phyloP scores from a whole-genome alignment of 2,113 vertebrate genomes.

The Spermophilus dauricus region DNA sequence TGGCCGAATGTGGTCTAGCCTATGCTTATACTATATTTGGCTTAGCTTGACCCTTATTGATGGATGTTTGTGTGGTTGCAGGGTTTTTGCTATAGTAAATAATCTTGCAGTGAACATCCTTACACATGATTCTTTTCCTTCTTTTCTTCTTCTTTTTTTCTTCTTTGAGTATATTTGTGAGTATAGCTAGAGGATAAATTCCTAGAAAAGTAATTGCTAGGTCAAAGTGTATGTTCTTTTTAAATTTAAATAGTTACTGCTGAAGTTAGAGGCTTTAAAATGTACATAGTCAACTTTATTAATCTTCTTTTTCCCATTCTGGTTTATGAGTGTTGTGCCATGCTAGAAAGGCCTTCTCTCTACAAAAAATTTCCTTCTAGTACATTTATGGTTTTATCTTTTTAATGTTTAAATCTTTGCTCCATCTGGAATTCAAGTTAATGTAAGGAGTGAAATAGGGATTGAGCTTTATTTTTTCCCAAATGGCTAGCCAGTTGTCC shows the following conservation, averaged over 20 bases:
- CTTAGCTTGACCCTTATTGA: background rate
- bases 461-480: slow-evolving; percentile 66
- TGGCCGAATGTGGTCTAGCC: background rate
- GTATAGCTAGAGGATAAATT: slow-evolving; percentile 36
- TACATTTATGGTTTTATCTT: slow-evolving; percentile 68
- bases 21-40: background rate
- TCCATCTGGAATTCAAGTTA: slow-evolving; percentile 69
- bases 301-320: slow-evolving; percentile 46
- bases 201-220: slow-evolving; percentile 54
- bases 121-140: background rate
- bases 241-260: slow-evolving; percentile 55
- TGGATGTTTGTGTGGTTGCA: background rate
- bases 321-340: slow-evolving; percentile 41
- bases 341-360: slow-evolving; percentile 26
- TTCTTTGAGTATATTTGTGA: background rate
- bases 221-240: slow-evolving; percentile 42
- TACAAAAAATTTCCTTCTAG: slow-evolving; percentile 42
- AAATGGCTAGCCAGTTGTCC: slow-evolving; percentile 54
- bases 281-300: slow-evolving; percentile 19
- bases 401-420: slow-evolving; percentile 72
- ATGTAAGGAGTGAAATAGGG: slow-evolving; percentile 60
- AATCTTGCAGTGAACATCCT: slow-evolving; percentile 32
- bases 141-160: background rate
- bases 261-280: slow-evolving; percentile 67
- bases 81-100: slow-evolving; percentile 44